Percentiles rank a stretch among this genome's conserved stretches.
These are phyloP conservation scores for Eleutherodactylus coqui DNA, from an alignment of 2,797 vertebrate species.

Conservation along the genomic window DNA sequence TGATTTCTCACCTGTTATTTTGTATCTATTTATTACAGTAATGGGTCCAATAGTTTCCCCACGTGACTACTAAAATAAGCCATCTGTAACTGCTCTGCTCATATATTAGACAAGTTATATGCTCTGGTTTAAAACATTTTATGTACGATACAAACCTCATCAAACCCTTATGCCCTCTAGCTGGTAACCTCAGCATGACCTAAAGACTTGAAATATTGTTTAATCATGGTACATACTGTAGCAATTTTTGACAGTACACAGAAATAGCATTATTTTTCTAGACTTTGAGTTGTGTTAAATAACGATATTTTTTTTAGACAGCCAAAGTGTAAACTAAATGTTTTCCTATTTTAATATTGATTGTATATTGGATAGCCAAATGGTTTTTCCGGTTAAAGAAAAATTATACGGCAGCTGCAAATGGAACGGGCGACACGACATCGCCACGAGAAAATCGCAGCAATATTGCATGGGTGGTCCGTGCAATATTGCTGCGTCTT, in stretches of 20 bases:
- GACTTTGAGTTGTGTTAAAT: constrained; percentile 72
- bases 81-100: constrained; percentile 72
- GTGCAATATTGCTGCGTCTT: too few species aligned
- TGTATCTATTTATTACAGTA: constrained; percentile 70
- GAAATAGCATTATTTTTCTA: constrained; percentile 76
- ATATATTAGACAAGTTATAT: constrained; percentile 75
- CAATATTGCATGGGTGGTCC: too few species aligned
- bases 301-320: constrained; percentile 64
- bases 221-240: constrained; percentile 76
- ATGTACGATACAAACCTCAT: constrained; percentile 84
- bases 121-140: constrained; percentile 78
- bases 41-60: constrained; percentile 69
- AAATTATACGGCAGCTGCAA: neutral
- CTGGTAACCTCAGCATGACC: constrained; percentile 85
- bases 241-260: constrained; percentile 71
- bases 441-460: too few species aligned
- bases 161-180: constrained; percentile 81
- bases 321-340: neutral
- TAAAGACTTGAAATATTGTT: constrained; percentile 84
- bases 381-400: neutral
- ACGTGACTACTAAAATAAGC: constrained; percentile 71
- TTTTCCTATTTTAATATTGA: neutral
- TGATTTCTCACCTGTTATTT: constrained; percentile 68
- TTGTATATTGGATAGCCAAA: neutral
- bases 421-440: too few species aligned